Evolutionary conservation across 2,113 vertebrate genomes (phyloP).

Genomic region (Struthidea cinerea): DNA sequence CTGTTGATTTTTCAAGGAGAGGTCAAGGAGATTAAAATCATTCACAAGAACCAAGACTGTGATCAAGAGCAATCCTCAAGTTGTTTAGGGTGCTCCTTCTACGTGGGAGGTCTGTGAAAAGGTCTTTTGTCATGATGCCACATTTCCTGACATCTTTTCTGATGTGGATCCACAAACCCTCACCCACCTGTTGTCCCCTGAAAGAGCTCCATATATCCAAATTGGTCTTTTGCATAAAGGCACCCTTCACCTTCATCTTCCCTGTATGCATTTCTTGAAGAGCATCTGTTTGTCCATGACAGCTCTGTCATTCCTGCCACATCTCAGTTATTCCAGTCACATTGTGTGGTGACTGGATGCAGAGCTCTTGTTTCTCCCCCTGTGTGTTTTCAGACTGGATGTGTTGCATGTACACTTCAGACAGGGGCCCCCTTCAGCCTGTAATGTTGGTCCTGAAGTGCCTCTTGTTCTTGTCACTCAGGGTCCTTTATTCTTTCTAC

Average conservation of each 20-base stretch:
- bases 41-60: neutral
- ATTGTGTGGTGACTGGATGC: neutral
- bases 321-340: neutral
- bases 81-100: neutral
- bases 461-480: neutral
- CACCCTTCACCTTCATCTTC: neutral
- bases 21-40: neutral
- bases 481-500: neutral
- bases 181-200: neutral
- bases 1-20: neutral
- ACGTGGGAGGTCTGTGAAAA: neutral
- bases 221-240: neutral
- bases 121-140: neutral
- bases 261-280: neutral
- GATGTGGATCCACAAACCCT: neutral
- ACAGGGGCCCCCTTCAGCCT: neutral
- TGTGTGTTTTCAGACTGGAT: neutral
- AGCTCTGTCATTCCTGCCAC: neutral
- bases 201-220: neutral
- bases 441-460: neutral
- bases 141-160: neutral
- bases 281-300: neutral
- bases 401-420: neutral
- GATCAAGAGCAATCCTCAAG: neutral
- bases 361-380: neutral